Evolutionary conservation across 2,797 vertebrate genomes (phyloP).

Genomic region (Crypturellus tataupa): DNA sequence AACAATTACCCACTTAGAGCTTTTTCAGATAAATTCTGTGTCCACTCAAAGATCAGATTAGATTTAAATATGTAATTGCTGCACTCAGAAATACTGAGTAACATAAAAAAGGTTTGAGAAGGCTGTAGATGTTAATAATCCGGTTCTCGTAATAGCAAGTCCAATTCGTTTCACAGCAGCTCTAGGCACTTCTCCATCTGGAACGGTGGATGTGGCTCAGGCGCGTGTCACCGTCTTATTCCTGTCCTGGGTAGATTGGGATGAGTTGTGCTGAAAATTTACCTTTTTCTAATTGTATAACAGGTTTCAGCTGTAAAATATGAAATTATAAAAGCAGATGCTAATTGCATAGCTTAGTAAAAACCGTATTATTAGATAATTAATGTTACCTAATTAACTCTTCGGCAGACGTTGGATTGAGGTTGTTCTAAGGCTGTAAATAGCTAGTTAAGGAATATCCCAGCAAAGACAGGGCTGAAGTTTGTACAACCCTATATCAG

Average conservation of each 20-base stretch:
- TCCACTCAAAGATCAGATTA: neutral
- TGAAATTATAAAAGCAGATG: conserved; percentile 42
- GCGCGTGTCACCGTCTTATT: neutral
- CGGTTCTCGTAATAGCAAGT: conserved; percentile 3
- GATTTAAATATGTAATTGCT: neutral
- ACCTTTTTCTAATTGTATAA: conserved; percentile 16
- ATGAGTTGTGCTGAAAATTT: conserved; percentile 33
- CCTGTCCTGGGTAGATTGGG: neutral
- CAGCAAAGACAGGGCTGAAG: neutral
- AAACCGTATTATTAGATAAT: conserved; percentile 44
- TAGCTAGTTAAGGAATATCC: conserved; percentile 33
- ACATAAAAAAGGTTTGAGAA: neutral
- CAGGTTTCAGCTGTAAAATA: neutral
- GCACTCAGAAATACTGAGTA: conserved; percentile 12
- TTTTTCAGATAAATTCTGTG: neutral
- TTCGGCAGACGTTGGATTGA: conserved; percentile 60
- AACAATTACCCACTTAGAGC: neutral
- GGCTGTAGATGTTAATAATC: conserved; percentile 21
- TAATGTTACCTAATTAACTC: conserved; percentile 43
- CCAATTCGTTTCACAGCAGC: neutral
- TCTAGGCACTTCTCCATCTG: neutral
- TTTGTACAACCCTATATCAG: neutral
- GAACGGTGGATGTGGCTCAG: neutral
- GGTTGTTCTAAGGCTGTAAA: conserved; percentile 55
- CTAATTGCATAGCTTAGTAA: conserved; percentile 43